Evolutionary conservation across 37 sponge, comb jelly and placozoan genomes (phyloP), one percentile per base, ranked within the genome.

Genomic region (Chondrosia reniformis): DNA sequence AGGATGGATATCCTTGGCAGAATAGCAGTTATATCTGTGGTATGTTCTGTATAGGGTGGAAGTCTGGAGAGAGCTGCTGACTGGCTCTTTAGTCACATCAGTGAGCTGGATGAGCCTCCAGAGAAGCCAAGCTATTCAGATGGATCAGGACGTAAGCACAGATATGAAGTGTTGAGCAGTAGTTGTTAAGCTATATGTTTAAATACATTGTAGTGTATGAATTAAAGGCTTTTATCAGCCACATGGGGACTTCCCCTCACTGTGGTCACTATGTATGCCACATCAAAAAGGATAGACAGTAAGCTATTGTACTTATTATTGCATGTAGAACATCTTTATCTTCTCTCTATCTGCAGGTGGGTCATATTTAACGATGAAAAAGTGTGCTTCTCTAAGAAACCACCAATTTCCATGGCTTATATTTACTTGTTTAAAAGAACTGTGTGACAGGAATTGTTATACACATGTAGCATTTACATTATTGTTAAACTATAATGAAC

Each of bases 221-320:
- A 13, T 83, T 95, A 30, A 21, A 76, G 30, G 96, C 87, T 0
- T 92, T 95, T 63, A 80, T 95, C 45, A 92, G 92, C 80, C 96
- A 95, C 85, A 95, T 95, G 92, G 96, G 96, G 3, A 86, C 92
- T 64, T 89, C 89, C 49, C 86, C 96, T 33, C 58, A 78, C 76
- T 87, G 86, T 77, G 96, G 96, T 9, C 96, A 95, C 66, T 95
- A 95, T 38, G 92, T 95, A 39, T 91, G 92, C 55, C 96, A 95
- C 71, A 95, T 95, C 46, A 55, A 56, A 52, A 92, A 86, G 74
- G 88, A 89, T 7, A 92, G 92, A 10, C 42, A 46, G 78, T 83
- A 25, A 31, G 78, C 27, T 38, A n/a, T 28, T 44, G 52, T 81
- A 19, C 33, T n/a, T 55, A 34, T 17, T 24, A 21, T 24, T n/a